A percentile compares a stretch with the other conserved stretches of the same genome.
Conservation (phyloP, 2,888 invertebrate genomes). For the Prosopocoilus inquinatus region DNA sequence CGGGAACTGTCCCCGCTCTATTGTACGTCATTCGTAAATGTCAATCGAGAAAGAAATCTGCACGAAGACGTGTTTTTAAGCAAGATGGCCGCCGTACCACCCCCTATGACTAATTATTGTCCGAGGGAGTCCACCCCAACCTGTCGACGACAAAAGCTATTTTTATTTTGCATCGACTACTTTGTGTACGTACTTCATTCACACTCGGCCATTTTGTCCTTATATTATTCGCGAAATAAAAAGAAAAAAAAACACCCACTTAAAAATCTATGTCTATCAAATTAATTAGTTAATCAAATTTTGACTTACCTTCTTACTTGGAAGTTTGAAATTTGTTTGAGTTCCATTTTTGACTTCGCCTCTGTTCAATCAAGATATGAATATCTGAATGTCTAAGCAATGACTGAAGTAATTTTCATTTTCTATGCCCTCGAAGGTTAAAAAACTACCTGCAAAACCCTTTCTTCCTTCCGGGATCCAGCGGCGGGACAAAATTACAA, state of each 20-base stretch:
- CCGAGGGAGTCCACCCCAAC: conserved; percentile 40
- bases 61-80: conserved; percentile 16
- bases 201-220: conserved; percentile 18
- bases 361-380: conserved; percentile 17
- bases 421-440: conserved; percentile 36
- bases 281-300: background rate
- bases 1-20: conserved; percentile 4
- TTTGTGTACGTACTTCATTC: background rate
- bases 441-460: conserved; percentile 49
- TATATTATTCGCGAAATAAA: background rate
- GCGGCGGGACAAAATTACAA: conserved; percentile 36
- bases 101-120: conserved; percentile 50
- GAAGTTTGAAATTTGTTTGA: no score
- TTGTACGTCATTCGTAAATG: conserved; percentile 8
- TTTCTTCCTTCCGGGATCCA: conserved; percentile 49
- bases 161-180: conserved; percentile 10
- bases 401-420: conserved; percentile 46
- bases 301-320: no score
- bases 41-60: conserved; percentile 12
- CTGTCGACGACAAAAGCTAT: conserved; percentile 17
- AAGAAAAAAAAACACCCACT: background rate
- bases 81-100: conserved; percentile 44
- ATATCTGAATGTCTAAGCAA: conserved; percentile 18
- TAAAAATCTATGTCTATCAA: background rate
- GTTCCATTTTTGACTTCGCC: background rate